Evolutionary conservation across 1,140 invertebrate species (phyloP).

Genomic region (Halotydeus destructor): DNA sequence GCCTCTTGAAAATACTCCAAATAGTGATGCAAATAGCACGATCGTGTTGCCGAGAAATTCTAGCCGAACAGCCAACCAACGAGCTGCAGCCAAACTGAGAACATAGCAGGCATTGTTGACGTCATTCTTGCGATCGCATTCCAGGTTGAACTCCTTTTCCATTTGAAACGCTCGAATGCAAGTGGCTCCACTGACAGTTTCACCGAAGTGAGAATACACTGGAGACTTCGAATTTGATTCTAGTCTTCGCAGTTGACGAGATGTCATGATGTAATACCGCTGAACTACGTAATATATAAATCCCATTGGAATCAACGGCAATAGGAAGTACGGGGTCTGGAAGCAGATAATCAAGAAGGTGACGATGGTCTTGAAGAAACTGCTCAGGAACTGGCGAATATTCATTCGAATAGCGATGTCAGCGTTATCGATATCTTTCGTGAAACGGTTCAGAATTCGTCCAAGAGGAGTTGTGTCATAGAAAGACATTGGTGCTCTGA

Average conservation of each 20-base stretch:
- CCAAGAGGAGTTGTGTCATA: slow-evolving; percentile 45
- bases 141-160: slow-evolving; percentile 18
- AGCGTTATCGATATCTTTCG: slow-evolving; percentile 29
- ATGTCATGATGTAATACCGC: slow-evolving; percentile 26
- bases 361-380: slow-evolving; percentile 46
- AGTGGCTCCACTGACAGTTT: slow-evolving; percentile 24
- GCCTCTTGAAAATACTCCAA: slow-evolving; percentile 53
- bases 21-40: slow-evolving; percentile 41
- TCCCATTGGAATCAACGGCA: slow-evolving; percentile 58
- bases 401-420: slow-evolving; percentile 31
- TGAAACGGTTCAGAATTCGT: slow-evolving; percentile 44
- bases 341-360: slow-evolving; percentile 44
- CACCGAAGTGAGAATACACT: slow-evolving; percentile 30
- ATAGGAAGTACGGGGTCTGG: slow-evolving; percentile 56
- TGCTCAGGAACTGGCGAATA: slow-evolving; percentile 26
- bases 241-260: slow-evolving; percentile 30
- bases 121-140: slow-evolving; percentile 30
- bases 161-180: slow-evolving; percentile 29
- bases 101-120: slow-evolving; percentile 29
- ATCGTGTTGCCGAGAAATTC: slow-evolving; percentile 24
- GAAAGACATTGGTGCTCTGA: slow-evolving; percentile 39
- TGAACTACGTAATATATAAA: slow-evolving; percentile 48
- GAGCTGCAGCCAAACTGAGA: slow-evolving; percentile 19
- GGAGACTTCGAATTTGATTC: slow-evolving; percentile 31
- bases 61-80: slow-evolving; percentile 25